Conservation (phyloP, 2,888 invertebrate genomes). For the Nezara viridula region DNA sequence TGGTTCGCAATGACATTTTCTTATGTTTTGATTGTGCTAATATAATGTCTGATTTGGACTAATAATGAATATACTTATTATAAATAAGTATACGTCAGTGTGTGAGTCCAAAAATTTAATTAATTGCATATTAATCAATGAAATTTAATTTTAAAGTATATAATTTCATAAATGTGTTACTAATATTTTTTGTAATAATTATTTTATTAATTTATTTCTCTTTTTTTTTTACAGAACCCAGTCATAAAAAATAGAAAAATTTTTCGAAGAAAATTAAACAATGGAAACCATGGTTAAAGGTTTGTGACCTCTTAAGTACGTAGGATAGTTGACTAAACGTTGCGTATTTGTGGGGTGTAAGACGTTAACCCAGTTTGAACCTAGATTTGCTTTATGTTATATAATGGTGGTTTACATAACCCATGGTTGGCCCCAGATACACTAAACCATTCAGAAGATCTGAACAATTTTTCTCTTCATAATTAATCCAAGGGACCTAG, state of each 20-base stretch:
- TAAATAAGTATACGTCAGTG: too few species aligned
- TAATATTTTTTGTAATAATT: too few species aligned
- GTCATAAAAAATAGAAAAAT: background rate
- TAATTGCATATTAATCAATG: too few species aligned
- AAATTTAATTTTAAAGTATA: background rate
- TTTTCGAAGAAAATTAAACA: background rate
- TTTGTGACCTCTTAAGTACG: background rate
- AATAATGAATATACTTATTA: too few species aligned
- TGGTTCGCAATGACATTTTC: too few species aligned
- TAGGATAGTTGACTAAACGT: slow-evolving; percentile 7
- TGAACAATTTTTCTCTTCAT: background rate
- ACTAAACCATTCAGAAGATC: slow-evolving; percentile 14
- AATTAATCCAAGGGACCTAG: background rate
- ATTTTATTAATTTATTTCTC: background rate
- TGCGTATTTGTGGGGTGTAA: slow-evolving; percentile 20
- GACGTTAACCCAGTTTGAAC: slow-evolving; percentile 35
- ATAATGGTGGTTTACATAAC: slow-evolving; percentile 29
- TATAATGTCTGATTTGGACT: too few species aligned
- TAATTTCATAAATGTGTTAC: too few species aligned
- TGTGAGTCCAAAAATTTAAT: too few species aligned
- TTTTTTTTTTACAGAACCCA: background rate
- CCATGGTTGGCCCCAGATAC: slow-evolving; percentile 1
- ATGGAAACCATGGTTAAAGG: background rate
- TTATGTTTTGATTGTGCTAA: too few species aligned
- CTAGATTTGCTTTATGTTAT: slow-evolving; percentile 45